Conservation (phyloP, 1,140 invertebrate genomes). For the Hycleus cichorii region DNA sequence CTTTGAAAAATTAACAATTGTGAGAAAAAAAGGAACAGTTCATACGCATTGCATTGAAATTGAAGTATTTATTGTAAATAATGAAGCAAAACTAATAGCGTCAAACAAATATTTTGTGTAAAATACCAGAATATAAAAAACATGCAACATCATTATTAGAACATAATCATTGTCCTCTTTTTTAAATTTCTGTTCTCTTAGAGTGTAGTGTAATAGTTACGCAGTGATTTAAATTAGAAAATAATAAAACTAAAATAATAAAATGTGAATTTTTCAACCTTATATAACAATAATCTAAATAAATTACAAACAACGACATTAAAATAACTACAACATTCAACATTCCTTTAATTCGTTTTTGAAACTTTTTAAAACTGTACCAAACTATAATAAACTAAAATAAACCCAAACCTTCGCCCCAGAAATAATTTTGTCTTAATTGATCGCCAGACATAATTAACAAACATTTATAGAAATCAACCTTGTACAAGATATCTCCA, state of each 20-base stretch:
- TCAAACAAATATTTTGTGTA: constrained; percentile 5
- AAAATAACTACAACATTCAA: too few relatives aligned
- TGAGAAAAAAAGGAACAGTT: not conserved
- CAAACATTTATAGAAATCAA: too few relatives aligned
- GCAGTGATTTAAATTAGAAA: constrained; percentile 5
- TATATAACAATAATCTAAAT: too few relatives aligned
- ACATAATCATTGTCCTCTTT: not conserved
- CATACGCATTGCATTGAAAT: not conserved
- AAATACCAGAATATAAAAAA: constrained; percentile 2
- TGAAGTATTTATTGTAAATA: constrained; percentile 8
- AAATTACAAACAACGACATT: too few relatives aligned
- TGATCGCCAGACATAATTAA: too few relatives aligned
- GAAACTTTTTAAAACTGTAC: not conserved
- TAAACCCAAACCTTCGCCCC: not conserved
- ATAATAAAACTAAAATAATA: not conserved
- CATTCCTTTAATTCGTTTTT: not conserved
- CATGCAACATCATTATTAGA: constrained; percentile 14
- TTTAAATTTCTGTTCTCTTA: constrained; percentile 1
- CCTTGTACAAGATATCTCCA: too few relatives aligned
- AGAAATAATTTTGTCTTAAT: too few relatives aligned
- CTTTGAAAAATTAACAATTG: constrained; percentile 6
- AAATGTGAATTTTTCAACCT: too few relatives aligned
- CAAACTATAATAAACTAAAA: not conserved
- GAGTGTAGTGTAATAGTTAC: constrained; percentile 22
- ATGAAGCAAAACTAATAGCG: constrained; percentile 1